Percentiles rank a stretch among this genome's conserved stretches.
Conservation (phyloP, 2,797 vertebrate species). For the Telmatherina bonti region DNA sequence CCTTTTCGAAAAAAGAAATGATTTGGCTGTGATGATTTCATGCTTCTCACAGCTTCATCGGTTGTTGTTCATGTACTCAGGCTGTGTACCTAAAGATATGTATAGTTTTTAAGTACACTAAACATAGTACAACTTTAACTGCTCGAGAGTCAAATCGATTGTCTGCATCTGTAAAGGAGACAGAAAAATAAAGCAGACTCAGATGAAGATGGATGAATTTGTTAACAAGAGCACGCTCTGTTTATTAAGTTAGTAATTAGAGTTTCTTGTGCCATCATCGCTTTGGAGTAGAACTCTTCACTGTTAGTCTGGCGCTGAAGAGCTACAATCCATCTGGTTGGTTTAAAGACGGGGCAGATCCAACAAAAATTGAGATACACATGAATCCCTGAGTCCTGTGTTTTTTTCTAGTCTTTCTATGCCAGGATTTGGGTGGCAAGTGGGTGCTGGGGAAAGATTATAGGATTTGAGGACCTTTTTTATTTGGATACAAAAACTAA, state of each 20-base stretch:
- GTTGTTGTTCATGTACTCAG: neutral
- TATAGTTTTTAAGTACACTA: neutral
- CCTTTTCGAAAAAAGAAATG: neutral
- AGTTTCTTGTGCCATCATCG: constrained; percentile 51
- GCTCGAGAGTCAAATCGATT: constrained; percentile 14
- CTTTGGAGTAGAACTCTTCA: constrained; percentile 30
- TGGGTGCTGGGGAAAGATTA: constrained; percentile 42
- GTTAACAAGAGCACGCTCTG: constrained; percentile 46
- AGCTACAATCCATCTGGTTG: constrained; percentile 58
- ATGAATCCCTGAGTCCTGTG: constrained; percentile 46
- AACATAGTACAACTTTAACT: constrained; percentile 4
- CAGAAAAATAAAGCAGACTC: constrained; percentile 37
- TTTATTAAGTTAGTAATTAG: constrained; percentile 44
- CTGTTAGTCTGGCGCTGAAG: constrained; percentile 55
- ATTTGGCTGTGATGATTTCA: neutral
- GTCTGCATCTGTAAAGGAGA: constrained; percentile 4
- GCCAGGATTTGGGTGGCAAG: constrained; percentile 48
- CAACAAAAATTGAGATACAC: constrained; percentile 48
- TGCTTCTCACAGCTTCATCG: neutral
- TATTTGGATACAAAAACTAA: constrained; percentile 31
- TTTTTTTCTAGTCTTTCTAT: constrained; percentile 37
- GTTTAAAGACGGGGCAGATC: constrained; percentile 53
- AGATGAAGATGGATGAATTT: constrained; percentile 55
- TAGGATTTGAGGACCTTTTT: constrained; percentile 33
- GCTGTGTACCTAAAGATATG: too few species aligned